Evolutionary conservation across 2,113 vertebrate genomes (phyloP), one percentile per base, ranked within the genome.

Genomic region (Acrocephalus kingi): DNA sequence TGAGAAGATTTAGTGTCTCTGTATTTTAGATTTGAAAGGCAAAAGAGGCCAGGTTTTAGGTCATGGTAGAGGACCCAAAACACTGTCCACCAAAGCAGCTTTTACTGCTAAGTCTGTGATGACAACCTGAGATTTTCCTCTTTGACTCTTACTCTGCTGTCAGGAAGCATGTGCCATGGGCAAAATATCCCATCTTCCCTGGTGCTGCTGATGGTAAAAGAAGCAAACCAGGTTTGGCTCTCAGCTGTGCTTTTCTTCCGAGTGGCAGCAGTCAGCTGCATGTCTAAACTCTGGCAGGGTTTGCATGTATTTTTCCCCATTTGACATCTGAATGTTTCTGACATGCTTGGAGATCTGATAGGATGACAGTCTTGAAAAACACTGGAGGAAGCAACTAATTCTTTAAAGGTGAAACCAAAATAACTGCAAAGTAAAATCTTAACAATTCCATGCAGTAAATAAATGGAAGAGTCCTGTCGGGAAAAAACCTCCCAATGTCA

Each of bases 281-380:
- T 18, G 24, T 81, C 64, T 95, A 33, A 95, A 67, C 48, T 59
- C 39, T 41, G 61, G 16, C 63, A 77, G 24, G 24, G 59, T 77
- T 81, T 93, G 72, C 59, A 67, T 1, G 0, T 74, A 45, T 61
- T 86, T 92, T 92, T 86, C 30, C 31, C 43, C 17, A 16, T 80
- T 88, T 94, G 88, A 92, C 68, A 86, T 81, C 64, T 84, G 87
- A 95, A 61, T 64, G n/a, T 61, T 84, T 93, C 75, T 94, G 89
- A 75, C 25, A 19, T 33, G 18, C 56, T 89, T 18, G 2, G 62
- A 87, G 84, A 79, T 71, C 43, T 54, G 45, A 68, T 68, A 89
- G 56, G 41, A 37, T 87, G 91, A 41, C 39, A 89, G 39, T 56
- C 58, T 58, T 78, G 84, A 87, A 82, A 87, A 91, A 45, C 22